These are phyloP conservation scores for Pelobates fuscus DNA, from an alignment of 2,113 vertebrate species.

Conservation along the genomic window DNA sequence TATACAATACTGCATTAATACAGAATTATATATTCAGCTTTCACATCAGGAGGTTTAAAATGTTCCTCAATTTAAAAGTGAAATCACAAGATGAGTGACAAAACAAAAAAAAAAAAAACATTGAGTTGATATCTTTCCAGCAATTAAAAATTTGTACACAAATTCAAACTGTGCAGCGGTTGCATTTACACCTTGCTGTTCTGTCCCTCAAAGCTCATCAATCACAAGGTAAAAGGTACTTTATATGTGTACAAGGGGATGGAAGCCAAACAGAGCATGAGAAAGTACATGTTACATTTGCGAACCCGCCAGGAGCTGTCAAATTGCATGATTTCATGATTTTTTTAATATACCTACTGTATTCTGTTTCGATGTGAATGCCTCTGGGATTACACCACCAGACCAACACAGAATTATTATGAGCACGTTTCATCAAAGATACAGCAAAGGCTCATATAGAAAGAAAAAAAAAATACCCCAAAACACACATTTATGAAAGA, in stretches of 20 bases:
- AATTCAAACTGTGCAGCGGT: conserved; percentile 6
- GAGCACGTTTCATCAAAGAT: not conserved
- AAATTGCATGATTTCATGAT: conserved; percentile 27
- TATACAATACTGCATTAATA: no score
- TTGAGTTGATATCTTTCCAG: not conserved
- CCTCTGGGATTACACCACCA: not conserved
- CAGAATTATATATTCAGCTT: no score
- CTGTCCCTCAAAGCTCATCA: conserved; percentile 27
- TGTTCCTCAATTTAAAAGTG: no score
- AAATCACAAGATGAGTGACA: no score
- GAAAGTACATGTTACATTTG: conserved; percentile 38
- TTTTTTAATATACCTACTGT: not conserved
- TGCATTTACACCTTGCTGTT: conserved; percentile 19
- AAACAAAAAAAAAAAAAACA: not conserved
- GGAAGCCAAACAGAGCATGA: conserved; percentile 40
- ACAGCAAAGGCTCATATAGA: no score
- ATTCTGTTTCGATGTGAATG: conserved; percentile 8
- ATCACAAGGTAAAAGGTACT: conserved; percentile 25
- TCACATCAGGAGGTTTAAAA: no score
- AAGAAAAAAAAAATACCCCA: no score
- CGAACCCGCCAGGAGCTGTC: conserved; percentile 33
- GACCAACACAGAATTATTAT: conserved; percentile 4
- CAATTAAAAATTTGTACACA: conserved; percentile 19
- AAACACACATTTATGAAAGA: no score
- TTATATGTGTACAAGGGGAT: conserved; percentile 20